Evolutionary conservation across 2,888 invertebrate genomes (phyloP).

Genomic region (Flabesymbios commensalis): DNA sequence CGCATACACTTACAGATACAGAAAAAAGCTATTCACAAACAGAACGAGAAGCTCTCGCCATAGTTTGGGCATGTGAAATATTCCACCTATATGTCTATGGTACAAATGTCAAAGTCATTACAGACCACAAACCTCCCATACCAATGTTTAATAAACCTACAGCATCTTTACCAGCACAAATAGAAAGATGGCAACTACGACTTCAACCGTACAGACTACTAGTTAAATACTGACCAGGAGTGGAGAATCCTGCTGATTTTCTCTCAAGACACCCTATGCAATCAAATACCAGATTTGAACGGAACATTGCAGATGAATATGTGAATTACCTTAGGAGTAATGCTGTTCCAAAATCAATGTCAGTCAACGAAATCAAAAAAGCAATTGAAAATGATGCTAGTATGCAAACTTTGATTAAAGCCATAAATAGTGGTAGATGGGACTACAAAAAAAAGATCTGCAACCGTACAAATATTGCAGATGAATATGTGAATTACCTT

Average conservation of each 20-base stretch:
- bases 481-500: slow-evolving; percentile 28
- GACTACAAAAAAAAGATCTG: too few relatives aligned
- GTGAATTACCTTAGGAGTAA: slow-evolving; percentile 19
- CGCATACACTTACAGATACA: background rate
- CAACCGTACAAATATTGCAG: too few relatives aligned
- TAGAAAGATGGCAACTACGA: slow-evolving; percentile 35
- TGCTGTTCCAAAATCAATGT: slow-evolving; percentile 18
- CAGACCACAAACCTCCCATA: slow-evolving; percentile 12
- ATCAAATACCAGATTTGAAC: background rate
- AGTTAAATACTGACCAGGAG: slow-evolving; percentile 28
- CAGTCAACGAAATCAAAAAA: slow-evolving; percentile 5
- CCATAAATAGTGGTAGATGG: background rate
- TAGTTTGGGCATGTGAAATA: slow-evolving; percentile 8
- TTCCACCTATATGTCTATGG: slow-evolving; percentile 9
- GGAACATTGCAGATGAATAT: slow-evolving; percentile 23
- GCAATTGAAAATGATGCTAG: slow-evolving; percentile 2
- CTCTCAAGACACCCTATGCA: slow-evolving; percentile 33
- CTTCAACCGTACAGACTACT: slow-evolving; percentile 31
- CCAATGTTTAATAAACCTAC: slow-evolving; percentile 15
- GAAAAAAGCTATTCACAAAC: slow-evolving; percentile 11
- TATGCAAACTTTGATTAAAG: background rate
- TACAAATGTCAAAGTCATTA: background rate
- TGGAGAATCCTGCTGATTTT: slow-evolving; percentile 36
- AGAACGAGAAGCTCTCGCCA: slow-evolving; percentile 4
- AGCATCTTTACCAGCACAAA: slow-evolving; percentile 34